Percentiles rank a stretch among this genome's conserved stretches.
phyloP scores from a whole-genome alignment of 2,888 invertebrate species.

The Spisula solida region DNA sequence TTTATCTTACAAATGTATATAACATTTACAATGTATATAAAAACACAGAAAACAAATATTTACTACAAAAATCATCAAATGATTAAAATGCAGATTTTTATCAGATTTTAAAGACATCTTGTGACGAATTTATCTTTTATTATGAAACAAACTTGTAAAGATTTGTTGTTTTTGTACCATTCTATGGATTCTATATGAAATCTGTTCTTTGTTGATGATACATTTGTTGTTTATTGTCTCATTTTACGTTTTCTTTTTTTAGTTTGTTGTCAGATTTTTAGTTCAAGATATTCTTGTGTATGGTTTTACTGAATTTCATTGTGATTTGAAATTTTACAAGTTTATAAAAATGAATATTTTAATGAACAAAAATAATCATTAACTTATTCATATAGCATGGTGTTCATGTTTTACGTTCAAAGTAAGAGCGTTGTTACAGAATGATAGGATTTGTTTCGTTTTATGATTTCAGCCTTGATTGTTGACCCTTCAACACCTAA shows the following conservation, averaged over 20 bases:
- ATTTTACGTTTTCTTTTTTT: background rate
- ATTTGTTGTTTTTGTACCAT: background rate
- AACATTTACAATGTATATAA: background rate
- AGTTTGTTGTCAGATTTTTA: background rate
- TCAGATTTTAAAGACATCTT: conserved; percentile 14
- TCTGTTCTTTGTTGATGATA: background rate
- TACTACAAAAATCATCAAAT: conserved; percentile 18
- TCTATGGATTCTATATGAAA: background rate
- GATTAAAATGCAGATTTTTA: conserved; percentile 9
- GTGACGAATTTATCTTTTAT: background rate
- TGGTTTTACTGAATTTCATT: background rate
- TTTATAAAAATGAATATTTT: background rate
- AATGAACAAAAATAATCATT: too few relatives aligned
- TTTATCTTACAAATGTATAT: conserved; percentile 15
- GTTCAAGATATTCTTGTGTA: background rate
- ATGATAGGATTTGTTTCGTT: too few relatives aligned
- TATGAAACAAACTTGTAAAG: background rate
- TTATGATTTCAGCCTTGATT: too few relatives aligned
- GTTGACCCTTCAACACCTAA: too few relatives aligned
- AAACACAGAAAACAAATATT: background rate
- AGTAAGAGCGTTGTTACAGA: too few relatives aligned
- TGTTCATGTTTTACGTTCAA: too few relatives aligned
- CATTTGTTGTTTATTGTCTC: background rate
- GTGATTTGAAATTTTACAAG: background rate
- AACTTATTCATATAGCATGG: too few relatives aligned